phyloP scores from a whole-genome alignment of 2,888 invertebrate species.

The Lycophotia porphyrea region DNA sequence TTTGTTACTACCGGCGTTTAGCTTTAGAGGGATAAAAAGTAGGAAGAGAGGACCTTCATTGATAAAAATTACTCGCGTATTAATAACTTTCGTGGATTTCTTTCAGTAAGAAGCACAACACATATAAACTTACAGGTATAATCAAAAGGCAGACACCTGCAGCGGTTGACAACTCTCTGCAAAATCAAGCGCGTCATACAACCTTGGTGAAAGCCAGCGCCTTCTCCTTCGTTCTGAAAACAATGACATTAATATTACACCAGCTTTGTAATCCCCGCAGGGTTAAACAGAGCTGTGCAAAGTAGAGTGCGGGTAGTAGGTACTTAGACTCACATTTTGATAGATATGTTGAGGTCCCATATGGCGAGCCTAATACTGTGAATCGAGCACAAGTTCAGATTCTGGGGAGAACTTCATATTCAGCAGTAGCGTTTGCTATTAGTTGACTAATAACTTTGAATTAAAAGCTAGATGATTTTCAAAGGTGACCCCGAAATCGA shows the following conservation, averaged over 20 bases:
- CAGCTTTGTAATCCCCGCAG: not conserved
- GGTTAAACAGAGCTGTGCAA: not conserved
- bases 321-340: not conserved
- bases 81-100: not conserved
- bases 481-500: not conserved
- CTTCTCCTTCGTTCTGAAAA: constrained; percentile 73
- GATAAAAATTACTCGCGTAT: not conserved
- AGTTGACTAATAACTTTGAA: too few species aligned
- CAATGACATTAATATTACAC: not conserved
- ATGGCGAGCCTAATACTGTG: not conserved
- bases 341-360: not conserved
- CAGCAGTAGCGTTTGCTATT: too few species aligned
- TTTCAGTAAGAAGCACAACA: not conserved
- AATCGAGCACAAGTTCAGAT: not conserved
- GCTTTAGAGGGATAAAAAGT: not conserved
- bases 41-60: not conserved
- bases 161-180: constrained; percentile 72
- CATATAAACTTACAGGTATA: constrained; percentile 73
- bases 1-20: too few species aligned
- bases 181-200: constrained; percentile 78
- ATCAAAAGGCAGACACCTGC: constrained; percentile 81
- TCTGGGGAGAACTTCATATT: not conserved
- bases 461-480: not conserved
- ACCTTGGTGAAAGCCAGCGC: constrained; percentile 76
- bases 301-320: not conserved